Conservation (phyloP, 2,797 vertebrate species). For the Catostomus latipinnis region DNA sequence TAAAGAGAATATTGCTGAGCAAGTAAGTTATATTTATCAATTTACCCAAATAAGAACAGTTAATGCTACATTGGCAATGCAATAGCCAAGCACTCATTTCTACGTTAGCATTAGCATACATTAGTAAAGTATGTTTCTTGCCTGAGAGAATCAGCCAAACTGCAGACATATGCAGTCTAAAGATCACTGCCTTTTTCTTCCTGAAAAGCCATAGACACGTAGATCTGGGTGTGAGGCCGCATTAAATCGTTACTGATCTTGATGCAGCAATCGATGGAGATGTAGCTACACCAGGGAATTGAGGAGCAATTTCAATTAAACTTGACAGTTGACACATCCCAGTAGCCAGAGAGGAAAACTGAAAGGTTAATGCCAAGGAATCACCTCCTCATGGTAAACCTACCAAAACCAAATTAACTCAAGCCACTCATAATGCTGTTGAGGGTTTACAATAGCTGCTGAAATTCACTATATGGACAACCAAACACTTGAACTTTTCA, state of each 20-base stretch:
- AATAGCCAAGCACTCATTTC: too few species aligned
- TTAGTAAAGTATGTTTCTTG: too few species aligned
- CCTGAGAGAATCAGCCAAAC: too few species aligned
- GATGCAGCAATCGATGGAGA: conserved; percentile 73
- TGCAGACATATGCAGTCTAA: background rate
- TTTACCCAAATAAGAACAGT: too few species aligned
- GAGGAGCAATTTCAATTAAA: conserved; percentile 71
- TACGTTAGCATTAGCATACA: too few species aligned
- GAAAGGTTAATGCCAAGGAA: conserved; percentile 15
- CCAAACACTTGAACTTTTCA: too few species aligned
- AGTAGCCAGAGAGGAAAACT: conserved; percentile 1
- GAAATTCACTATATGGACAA: too few species aligned
- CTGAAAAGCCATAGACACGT: conserved; percentile 57
- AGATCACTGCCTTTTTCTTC: conserved; percentile 25
- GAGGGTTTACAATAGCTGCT: background rate
- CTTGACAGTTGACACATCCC: conserved; percentile 70
- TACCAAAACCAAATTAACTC: conserved; percentile 2
- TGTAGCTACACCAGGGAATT: conserved; percentile 58
- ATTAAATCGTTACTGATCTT: conserved; percentile 74
- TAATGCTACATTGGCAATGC: too few species aligned
- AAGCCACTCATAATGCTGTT: background rate
- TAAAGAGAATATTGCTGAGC: too few species aligned
- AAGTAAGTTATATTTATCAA: too few species aligned
- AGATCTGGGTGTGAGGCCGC: conserved; percentile 71
- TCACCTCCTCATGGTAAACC: conserved; percentile 13